Evolutionary conservation across 2,797 vertebrate genomes (phyloP), one percentile per base, ranked within the genome.

Genomic region (Sternarchorhynchus goeldii): DNA sequence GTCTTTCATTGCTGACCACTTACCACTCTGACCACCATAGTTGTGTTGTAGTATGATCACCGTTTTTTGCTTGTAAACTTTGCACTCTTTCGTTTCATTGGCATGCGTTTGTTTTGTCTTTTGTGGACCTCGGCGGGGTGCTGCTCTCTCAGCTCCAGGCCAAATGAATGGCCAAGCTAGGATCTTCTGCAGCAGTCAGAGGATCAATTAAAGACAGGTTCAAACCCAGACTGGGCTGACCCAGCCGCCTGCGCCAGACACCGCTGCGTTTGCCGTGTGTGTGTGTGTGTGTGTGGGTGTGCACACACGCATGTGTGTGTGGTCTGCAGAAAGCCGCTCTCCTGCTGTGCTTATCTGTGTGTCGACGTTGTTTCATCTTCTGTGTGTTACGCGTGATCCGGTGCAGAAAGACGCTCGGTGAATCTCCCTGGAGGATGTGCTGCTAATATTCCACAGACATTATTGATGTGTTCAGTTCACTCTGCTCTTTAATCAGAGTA

Each of bases 181-280:
- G 69, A 63, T 50, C 36, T 59, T 53, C 66, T 55, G 66, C 57
- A 87, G 90, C 89, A 91, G 91, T 91, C 91, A 89, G 91, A 89
- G 91, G 92, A 88, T 91, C 67, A 92, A 91, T 92, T 92, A 92
- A 85, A 89, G 90, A 86, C 80, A 20, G 83, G 90, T 91, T 93
- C 91, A 93, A 91, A 92, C 90, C 53, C 77, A 41, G 34, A 71
- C 45, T 68, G 57, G 69, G 56, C 67, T 67, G 64, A 65, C 73
- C 63, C 20, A n/a, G 68, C 39, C n/a, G 77, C 63, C 36, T 29
- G 53, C 39, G 68, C 59, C 62, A 79, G 50, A 56, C 32, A 64
- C 25, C 59, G 16, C 0, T 58, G 36, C 70, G 69, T 65, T 72
- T 36, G 62, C 58, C 57, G 73, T n/a, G 36, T 73, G 67, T 55